Base-by-base conservation (phyloP, 1,140 invertebrate species). In the Bursaphelenchus mucronatus region DNA sequence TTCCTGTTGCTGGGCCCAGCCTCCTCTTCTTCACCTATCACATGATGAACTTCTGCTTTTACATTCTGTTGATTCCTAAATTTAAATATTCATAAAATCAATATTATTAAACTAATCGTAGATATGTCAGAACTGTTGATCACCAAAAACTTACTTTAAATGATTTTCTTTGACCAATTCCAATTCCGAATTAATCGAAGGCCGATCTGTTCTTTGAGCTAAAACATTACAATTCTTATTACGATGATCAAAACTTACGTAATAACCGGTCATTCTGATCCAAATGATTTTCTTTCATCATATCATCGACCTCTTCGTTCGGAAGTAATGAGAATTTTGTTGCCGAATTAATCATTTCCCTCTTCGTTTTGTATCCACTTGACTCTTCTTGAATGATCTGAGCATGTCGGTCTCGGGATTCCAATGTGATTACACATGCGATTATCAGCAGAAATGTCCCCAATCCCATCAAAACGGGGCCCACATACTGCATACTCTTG, bases 401-500 rank as follows among this genome's bases (percentile, higher is more conserved):
- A 46, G 76, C 72, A 55, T 80, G 78, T 64, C 71, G 66, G 64
- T 80, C 78, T 40, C 78, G 40, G 50, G 66, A 66, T 64, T 80
- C 78, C 19, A 80, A 46, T 19, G 78, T 80, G 3, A 80, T 76
- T 1, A 80, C 78, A 68, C 79, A 81, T 11, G 79, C 76, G 44
- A 80, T 72, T 21, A 80, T 80, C 43, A 77, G 58, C 19, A 75
- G 44, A 54, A 76, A 77, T n/a, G 63, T 56, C 1, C 73, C 69
- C 61, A 76, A n/a, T 41, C 78, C 78, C 76, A 79, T 81, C 11
- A 78, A 47, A n/a, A 80, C 63, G 10, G 78, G 79, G 1, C 78
- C 78, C n/a, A 81, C 44, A 50, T 80, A 80, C 59, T 80, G 79
- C 71, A 81, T 70, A 65, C 70, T 64, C 50, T 76, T 79, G 19